Base-by-base conservation (phyloP, 2,888 invertebrate genomes). In the Platerodrilus igneus region DNA sequence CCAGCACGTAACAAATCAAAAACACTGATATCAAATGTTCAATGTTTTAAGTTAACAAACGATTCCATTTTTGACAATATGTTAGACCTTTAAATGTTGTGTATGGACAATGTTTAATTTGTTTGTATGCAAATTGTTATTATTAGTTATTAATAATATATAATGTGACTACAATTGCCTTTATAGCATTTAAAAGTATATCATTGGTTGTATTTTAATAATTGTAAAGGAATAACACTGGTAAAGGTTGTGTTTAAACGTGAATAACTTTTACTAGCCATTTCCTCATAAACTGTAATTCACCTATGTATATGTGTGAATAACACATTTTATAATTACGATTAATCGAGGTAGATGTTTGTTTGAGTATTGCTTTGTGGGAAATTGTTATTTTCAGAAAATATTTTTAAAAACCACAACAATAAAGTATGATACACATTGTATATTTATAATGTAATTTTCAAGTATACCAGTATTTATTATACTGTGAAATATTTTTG, bases 361-460 rank as follows among this genome's bases (percentile, higher is more conserved):
- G n/a, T n/a, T 69, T 69, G 68, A 69, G 67, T 67, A 67, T 59
- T 69, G 69, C 69, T 69, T 69, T 69, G 69, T 70, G 69, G 70
- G 70, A 69, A 70, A 70, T 70, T 71, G 71, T 71, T 71, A 70
- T 71, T 71, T 71, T 71, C 68, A 70, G 69, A 70, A 69, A 70
- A 70, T 69, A 69, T 70, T 67, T 68, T 67, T 67, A 68, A 69
- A 67, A 63, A 63, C 66, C 63, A 66, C 32, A 66, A 67, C 66
- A 67, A 66, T 63, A 55, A 62, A 67, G 67, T 65, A 68, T 65
- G 66, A 66, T 69, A 69, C 68, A 71, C 69, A 71, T 70, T 71
- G 71, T 71, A 71, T 70, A 71, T 70, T 71, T 71, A 70, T 70
- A 70, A 70, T 70, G 71, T 71, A 70, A 69, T 70, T 70, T 69